Conservation (phyloP, 2,888 invertebrate species). For the Cecidostiba fungosa region DNA sequence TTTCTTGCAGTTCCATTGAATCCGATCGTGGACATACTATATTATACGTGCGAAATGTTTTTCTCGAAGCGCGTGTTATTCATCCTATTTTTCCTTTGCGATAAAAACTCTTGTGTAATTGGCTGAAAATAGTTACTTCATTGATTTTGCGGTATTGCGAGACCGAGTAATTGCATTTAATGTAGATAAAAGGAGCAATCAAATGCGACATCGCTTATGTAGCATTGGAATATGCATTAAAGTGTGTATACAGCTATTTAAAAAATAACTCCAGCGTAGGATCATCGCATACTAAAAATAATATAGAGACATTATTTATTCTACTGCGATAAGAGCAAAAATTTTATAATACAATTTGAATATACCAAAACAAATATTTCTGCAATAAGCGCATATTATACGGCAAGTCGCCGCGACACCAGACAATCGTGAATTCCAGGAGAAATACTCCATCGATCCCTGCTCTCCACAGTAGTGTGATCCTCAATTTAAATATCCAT, state of each 20-base stretch:
- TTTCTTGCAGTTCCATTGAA: slow-evolving; percentile 35
- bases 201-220: background rate
- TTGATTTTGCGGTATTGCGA: background rate
- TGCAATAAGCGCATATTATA: background rate
- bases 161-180: too few relatives aligned
- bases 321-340: too few relatives aligned
- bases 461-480: background rate
- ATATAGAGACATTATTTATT: too few relatives aligned
- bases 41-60: background rate
- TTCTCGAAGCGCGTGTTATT: background rate
- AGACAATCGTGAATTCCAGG: background rate
- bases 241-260: too few relatives aligned
- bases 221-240: background rate
- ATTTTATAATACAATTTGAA: too few relatives aligned
- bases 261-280: background rate
- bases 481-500: background rate
- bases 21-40: too few relatives aligned
- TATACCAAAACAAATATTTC: background rate
- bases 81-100: background rate
- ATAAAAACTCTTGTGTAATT: background rate
- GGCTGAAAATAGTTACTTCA: background rate
- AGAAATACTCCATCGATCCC: slow-evolving; percentile 5
- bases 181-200: too few relatives aligned
- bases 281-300: background rate
- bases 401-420: background rate